Percentiles rank a stretch among this genome's conserved stretches.
These are phyloP conservation scores for Brachyptera putata DNA, from an alignment of 2,888 invertebrate species.

Conservation along the genomic window DNA sequence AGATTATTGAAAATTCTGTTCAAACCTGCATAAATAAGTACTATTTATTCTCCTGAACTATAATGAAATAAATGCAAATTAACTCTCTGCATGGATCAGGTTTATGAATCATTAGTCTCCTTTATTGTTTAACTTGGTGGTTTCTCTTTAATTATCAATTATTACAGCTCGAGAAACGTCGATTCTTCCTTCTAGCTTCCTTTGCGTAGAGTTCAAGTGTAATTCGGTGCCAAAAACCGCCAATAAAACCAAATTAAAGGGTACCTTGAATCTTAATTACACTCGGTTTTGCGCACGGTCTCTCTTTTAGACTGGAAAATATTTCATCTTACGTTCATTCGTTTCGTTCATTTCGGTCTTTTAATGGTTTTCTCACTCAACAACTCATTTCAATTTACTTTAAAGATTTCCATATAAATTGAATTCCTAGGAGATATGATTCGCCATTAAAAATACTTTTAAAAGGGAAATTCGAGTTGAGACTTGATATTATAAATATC, in stretches of 20 bases:
- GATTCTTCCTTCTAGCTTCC: slow-evolving; percentile 11
- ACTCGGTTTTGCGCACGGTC: neutral
- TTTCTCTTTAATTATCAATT: slow-evolving; percentile 14
- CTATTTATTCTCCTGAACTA: too few relatives aligned
- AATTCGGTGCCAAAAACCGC: too few relatives aligned
- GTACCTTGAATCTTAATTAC: slow-evolving; percentile 28
- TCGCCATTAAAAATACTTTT: slow-evolving; percentile 11
- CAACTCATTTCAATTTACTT: slow-evolving; percentile 21
- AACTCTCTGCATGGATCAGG: too few relatives aligned
- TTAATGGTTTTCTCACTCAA: slow-evolving; percentile 18
- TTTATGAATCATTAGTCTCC: too few relatives aligned
- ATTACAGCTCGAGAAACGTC: slow-evolving; percentile 12
- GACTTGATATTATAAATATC: too few relatives aligned
- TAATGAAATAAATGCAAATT: too few relatives aligned
- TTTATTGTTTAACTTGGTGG: too few relatives aligned
- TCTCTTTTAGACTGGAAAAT: slow-evolving; percentile 8
- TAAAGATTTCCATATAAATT: slow-evolving; percentile 31
- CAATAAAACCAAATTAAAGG: slow-evolving; percentile 30
- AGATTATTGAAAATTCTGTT: too few relatives aligned
- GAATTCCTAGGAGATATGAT: slow-evolving; percentile 26
- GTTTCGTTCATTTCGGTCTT: slow-evolving; percentile 18
- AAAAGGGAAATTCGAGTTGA: too few relatives aligned
- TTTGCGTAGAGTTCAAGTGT: slow-evolving; percentile 1
- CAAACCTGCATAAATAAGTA: too few relatives aligned
- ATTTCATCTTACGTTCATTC: slow-evolving; percentile 3